phyloP scores from a whole-genome alignment of 1,140 invertebrate species.

The Holotrichia oblita region DNA sequence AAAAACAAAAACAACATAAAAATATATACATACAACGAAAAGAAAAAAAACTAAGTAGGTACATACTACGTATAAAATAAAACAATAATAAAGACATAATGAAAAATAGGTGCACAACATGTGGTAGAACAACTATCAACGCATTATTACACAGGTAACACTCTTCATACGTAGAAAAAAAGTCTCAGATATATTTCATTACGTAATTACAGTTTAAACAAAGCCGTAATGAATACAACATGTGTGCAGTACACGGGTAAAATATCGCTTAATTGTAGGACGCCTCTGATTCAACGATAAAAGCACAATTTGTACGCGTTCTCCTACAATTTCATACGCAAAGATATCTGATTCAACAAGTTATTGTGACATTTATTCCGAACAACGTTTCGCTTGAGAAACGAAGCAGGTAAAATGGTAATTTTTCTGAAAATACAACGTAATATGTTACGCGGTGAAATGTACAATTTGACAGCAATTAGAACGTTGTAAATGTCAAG shows the following conservation, averaged over 20 bases:
- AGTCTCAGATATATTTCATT: neutral
- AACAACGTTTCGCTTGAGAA: neutral
- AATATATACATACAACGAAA: neutral
- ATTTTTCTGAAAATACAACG: neutral
- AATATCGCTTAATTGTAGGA: slow-evolving; percentile 19
- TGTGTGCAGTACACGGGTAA: neutral
- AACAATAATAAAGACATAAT: neutral
- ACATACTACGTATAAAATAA: neutral
- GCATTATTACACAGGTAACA: neutral
- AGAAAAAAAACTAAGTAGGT: no score
- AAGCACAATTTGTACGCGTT: slow-evolving; percentile 16
- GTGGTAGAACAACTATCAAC: neutral
- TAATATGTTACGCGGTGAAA: neutral
- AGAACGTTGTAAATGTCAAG: neutral
- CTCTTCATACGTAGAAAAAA: neutral
- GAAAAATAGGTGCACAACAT: neutral
- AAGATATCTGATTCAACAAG: neutral
- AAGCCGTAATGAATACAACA: slow-evolving; percentile 22
- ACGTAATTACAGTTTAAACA: slow-evolving; percentile 29
- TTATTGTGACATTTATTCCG: neutral
- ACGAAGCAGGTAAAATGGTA: neutral
- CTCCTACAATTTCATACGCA: neutral
- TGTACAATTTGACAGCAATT: neutral
- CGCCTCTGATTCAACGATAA: slow-evolving; percentile 5
- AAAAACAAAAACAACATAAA: slow-evolving; percentile 1